Evolutionary conservation across 2,113 vertebrate species (phyloP), one percentile per base, ranked within the genome.

Genomic region (Larimichthys crocea): DNA sequence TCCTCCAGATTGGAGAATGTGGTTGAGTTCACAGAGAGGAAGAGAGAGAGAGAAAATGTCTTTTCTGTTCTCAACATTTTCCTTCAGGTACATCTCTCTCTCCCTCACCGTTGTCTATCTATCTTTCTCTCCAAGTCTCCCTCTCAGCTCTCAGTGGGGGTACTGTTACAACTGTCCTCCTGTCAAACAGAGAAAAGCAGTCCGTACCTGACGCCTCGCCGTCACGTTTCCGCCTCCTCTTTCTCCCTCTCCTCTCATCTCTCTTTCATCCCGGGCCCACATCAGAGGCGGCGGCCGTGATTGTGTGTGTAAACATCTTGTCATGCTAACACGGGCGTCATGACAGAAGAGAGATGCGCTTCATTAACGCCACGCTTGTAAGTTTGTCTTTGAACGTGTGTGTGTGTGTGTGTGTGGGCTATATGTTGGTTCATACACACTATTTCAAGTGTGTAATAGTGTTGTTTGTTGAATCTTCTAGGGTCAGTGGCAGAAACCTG

Each of bases 241-340:
- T 80, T 62, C 68, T 52, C 67, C 35, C 65, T 82, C 76, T 50
- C 52, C 79, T 86, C 86, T 88, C 80, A 80, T 89, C 86, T 90
- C 84, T 68, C 83, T 91, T 89, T 94, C 88, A 93, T 93, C 89
- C 20, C 17, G 22, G 22, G 89, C 86, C 86, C 86, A 85, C 90
- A 93, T 92, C 91, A 91, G 87, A 93, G 85, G 80, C 83, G 6
- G 22, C 85, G 52, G 81, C 73, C 86, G 86, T 92, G 92, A 91
- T 90, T 84, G 87, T 84, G 91, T 85, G 91, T 92, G 91, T 93
- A 93, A 94, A 93, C 92, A 93, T 88, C 92, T 93, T 92, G 91
- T 94, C 92, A 90, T 85, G 87, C 91, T 89, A 88, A 93, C 89
- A 92, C 31, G 64, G 80, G 74, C 89, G 69, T 81, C 92, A 89